A percentile compares a stretch with the other conserved stretches of the same genome.
phyloP scores from a whole-genome alignment of 2,113 vertebrate genomes.

The Poeciliopsis occidentalis region DNA sequence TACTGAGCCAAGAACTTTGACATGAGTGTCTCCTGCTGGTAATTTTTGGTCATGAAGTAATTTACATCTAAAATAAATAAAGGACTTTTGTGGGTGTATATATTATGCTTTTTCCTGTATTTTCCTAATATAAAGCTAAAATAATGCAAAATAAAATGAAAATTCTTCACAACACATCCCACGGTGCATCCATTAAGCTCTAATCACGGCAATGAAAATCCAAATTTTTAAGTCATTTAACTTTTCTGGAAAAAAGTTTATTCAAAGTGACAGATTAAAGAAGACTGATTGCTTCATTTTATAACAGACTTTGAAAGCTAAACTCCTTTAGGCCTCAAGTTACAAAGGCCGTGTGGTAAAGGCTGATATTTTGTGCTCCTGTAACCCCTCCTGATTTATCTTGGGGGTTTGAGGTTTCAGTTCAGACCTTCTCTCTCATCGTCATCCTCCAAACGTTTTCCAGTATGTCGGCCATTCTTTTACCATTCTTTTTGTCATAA shows the following conservation, averaged over 20 bases:
- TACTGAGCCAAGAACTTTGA: too few relatives aligned
- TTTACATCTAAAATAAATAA: too few relatives aligned
- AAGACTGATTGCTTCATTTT: background rate
- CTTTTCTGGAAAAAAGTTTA: background rate
- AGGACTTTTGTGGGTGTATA: too few relatives aligned
- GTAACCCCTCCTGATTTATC: conserved; percentile 2
- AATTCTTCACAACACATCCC: background rate
- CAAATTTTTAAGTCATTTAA: background rate
- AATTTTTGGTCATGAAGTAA: too few relatives aligned
- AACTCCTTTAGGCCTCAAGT: background rate
- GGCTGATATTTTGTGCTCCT: background rate
- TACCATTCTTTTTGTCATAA: conserved; percentile 1
- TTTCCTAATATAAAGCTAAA: background rate
- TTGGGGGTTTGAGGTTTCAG: background rate
- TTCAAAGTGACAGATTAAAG: background rate
- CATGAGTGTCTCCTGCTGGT: too few relatives aligned
- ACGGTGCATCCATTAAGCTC: background rate
- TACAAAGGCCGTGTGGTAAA: background rate
- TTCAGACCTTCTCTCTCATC: background rate
- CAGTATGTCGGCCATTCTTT: background rate
- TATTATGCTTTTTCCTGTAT: too few relatives aligned
- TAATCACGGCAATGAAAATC: background rate
- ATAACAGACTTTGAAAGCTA: background rate
- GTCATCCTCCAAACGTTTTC: conserved; percentile 8
- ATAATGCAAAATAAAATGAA: background rate